Evolutionary conservation across 1,140 invertebrate species (phyloP).

Genomic region (Maniola jurtina): DNA sequence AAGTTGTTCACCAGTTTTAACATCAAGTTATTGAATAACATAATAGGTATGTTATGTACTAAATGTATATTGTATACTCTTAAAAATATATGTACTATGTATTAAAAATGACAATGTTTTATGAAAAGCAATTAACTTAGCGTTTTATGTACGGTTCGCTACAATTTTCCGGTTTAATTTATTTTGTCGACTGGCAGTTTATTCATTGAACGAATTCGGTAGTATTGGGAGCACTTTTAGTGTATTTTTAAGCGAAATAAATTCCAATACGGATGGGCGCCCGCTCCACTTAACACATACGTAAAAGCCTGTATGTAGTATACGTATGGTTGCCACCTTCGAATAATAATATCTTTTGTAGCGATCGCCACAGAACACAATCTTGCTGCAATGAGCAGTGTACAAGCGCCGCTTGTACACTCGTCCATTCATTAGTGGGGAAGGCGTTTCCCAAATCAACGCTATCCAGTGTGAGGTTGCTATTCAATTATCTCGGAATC

Average conservation of each 20-base stretch:
- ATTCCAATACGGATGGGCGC: slow-evolving; percentile 31
- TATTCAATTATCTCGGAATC: too few species aligned
- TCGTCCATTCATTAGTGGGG: too few species aligned
- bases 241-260: slow-evolving; percentile 37
- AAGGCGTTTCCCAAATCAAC: too few species aligned
- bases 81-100: not conserved
- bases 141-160: slow-evolving; percentile 7
- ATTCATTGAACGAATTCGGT: slow-evolving; percentile 27
- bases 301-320: slow-evolving; percentile 17
- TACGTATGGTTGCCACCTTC: slow-evolving; percentile 1
- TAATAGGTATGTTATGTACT: too few species aligned
- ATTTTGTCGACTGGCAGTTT: slow-evolving; percentile 24
- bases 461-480: too few species aligned
- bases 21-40: too few species aligned
- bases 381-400: too few species aligned
- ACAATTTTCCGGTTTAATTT: slow-evolving; percentile 21
- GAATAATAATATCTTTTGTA: not conserved
- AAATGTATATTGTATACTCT: too few species aligned
- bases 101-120: not conserved
- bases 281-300: slow-evolving; percentile 27
- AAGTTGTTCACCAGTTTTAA: too few species aligned
- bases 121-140: slow-evolving; percentile 11
- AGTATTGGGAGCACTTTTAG: slow-evolving; percentile 22
- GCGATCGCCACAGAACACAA: too few species aligned
- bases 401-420: too few species aligned